These are phyloP conservation scores for Drosophila nigritarsus DNA, from an alignment of 2,888 invertebrate genomes.

Conservation along the genomic window DNA sequence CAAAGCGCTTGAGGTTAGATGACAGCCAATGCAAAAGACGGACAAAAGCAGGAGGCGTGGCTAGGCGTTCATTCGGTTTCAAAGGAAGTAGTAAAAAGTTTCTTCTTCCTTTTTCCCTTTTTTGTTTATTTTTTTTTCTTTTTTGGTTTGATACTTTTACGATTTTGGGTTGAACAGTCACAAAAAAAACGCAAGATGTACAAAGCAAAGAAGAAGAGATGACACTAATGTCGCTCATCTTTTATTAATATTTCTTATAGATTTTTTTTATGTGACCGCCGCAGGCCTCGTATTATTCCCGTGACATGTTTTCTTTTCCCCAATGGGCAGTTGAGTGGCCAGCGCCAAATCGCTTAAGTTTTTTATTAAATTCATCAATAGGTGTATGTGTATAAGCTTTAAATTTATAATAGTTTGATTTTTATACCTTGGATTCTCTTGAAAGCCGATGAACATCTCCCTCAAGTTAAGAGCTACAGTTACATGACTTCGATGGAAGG, in stretches of 20 bases:
- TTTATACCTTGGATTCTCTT: neutral
- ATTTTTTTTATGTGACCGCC: constrained; percentile 59
- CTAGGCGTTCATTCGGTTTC: constrained; percentile 39
- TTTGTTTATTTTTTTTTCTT: constrained; percentile 16
- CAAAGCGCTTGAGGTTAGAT: constrained; percentile 71
- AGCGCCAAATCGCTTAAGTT: constrained; percentile 30
- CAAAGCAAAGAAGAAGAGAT: constrained; percentile 29
- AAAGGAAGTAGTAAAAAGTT: constrained; percentile 74
- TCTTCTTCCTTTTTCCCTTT: constrained; percentile 40
- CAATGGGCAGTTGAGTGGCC: constrained; percentile 53
- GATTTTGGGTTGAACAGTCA: constrained; percentile 68
- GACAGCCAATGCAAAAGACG: constrained; percentile 48
- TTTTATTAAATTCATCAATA: constrained; percentile 14
- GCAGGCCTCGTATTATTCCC: constrained; percentile 38
- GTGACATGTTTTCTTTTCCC: constrained; percentile 34
- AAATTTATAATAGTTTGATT: neutral
- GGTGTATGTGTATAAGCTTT: constrained; percentile 3
- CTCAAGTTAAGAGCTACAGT: too few relatives aligned
- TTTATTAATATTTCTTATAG: constrained; percentile 82
- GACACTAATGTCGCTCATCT: constrained; percentile 82
- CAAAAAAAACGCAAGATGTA: constrained; percentile 13
- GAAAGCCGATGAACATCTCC: too few relatives aligned
- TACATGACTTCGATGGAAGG: too few relatives aligned
- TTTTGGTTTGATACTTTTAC: constrained; percentile 61
- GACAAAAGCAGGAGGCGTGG: neutral